Evolutionary conservation across 1,140 invertebrate species (phyloP).

Genomic region (Grapholita molesta): DNA sequence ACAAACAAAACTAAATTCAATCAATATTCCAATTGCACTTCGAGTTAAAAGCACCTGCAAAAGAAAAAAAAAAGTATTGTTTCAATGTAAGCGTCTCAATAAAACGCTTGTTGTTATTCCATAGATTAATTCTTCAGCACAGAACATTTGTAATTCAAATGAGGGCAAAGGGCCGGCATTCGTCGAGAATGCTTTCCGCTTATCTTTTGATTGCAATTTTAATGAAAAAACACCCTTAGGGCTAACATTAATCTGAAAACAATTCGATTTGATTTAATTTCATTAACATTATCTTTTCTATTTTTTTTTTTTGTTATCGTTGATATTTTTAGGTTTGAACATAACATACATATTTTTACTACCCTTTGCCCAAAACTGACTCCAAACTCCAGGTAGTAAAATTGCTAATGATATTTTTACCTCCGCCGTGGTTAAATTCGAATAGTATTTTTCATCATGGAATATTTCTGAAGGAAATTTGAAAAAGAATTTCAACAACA

Average conservation of each 20-base stretch:
- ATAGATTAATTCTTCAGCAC: conserved; percentile 9
- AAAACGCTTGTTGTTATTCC: background rate
- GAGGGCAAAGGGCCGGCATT: background rate
- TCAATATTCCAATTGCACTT: background rate
- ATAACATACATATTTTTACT: too few relatives aligned
- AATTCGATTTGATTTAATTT: background rate
- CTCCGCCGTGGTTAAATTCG: too few relatives aligned
- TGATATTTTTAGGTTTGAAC: too few relatives aligned
- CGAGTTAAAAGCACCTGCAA: background rate
- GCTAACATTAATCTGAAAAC: background rate
- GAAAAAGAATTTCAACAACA: too few relatives aligned
- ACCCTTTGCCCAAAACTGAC: too few relatives aligned
- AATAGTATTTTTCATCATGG: too few relatives aligned
- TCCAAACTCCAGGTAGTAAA: too few relatives aligned
- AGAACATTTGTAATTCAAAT: conserved; percentile 18
- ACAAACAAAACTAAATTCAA: background rate
- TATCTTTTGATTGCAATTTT: conserved; percentile 17
- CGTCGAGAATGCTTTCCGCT: background rate
- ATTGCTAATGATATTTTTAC: too few relatives aligned
- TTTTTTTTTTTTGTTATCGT: too few relatives aligned
- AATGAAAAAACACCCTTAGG: background rate
- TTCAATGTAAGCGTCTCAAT: background rate
- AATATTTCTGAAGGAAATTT: too few relatives aligned
- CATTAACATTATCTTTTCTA: too few relatives aligned
- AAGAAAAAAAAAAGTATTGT: background rate